phyloP scores from a whole-genome alignment of 1,140 invertebrate species.

The Bombus affinis region DNA sequence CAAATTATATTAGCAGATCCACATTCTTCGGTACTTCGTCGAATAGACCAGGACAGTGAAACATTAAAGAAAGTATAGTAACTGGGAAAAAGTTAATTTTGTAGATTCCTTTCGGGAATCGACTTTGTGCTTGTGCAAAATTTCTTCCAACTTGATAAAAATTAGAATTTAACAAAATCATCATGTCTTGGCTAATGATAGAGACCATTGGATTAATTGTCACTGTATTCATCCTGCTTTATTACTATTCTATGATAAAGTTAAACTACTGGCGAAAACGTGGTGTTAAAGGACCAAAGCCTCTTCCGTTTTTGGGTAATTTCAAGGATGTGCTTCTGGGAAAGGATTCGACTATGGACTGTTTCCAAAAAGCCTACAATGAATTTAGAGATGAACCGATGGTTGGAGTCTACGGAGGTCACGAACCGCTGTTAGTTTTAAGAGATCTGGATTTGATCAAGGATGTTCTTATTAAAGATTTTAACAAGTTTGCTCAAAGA shows the following conservation, averaged over 20 bases:
- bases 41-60: too few species aligned
- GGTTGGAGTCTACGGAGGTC: conserved; percentile 24
- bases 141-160: neutral
- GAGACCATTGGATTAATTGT: neutral
- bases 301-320: neutral
- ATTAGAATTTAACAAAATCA: neutral
- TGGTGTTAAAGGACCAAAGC: neutral
- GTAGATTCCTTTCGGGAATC: neutral
- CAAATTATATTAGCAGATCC: neutral
- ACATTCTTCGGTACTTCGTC: neutral
- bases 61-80: too few species aligned
- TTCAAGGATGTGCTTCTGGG: conserved; percentile 7
- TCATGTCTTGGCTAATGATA: neutral
- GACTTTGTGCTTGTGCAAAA: conserved; percentile 5
- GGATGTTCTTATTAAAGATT: conserved; percentile 57
- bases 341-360: neutral
- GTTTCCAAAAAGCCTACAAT: conserved; percentile 17
- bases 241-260: neutral
- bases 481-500: conserved; percentile 32
- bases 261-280: neutral
- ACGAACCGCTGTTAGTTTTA: conserved; percentile 9
- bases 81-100: too few species aligned
- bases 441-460: conserved; percentile 46
- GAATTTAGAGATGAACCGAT: conserved; percentile 33
- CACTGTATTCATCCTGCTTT: neutral